Evolutionary conservation across 1,140 invertebrate genomes (phyloP).

Genomic region (Drosophila elegans): DNA sequence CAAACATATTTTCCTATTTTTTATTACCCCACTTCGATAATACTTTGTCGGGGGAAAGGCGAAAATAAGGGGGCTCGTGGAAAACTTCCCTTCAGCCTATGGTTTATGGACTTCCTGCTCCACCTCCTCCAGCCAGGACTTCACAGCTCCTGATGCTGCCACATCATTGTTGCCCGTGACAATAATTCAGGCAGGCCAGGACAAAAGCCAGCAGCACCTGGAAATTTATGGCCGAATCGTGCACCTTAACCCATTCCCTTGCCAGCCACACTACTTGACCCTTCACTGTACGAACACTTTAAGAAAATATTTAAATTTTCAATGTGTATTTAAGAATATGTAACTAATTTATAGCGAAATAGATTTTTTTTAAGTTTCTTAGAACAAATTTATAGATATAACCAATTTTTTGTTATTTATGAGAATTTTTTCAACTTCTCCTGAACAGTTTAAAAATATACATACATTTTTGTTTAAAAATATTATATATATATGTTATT

Average conservation of each 20-base stretch:
- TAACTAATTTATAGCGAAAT: no score
- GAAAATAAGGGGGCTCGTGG: background rate
- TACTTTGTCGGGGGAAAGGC: constrained; percentile 26
- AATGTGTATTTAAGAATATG: no score
- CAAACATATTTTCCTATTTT: constrained; percentile 66
- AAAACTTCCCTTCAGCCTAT: constrained; percentile 32
- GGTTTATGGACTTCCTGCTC: constrained; percentile 34
- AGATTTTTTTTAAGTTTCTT: no score
- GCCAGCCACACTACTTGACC: constrained; percentile 21
- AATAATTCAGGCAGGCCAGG: constrained; percentile 41
- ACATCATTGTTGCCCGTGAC: constrained; percentile 54
- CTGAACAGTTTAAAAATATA: no score
- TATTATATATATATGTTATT: no score
- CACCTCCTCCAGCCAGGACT: background rate
- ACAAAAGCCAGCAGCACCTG: constrained; percentile 47
- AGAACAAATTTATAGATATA: no score
- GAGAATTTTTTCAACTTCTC: no score
- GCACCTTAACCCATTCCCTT: constrained; percentile 20
- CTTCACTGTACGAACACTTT: constrained; percentile 20
- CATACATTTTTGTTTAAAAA: no score
- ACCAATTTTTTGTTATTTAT: no score
- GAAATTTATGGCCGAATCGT: constrained; percentile 43
- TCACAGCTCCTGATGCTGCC: constrained; percentile 30
- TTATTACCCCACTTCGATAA: constrained; percentile 49
- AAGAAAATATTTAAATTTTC: background rate